A percentile compares a stretch with the other conserved stretches of the same genome.
Evolutionary conservation across 2,113 vertebrate genomes (phyloP).

Genomic region (Solea senegalensis): DNA sequence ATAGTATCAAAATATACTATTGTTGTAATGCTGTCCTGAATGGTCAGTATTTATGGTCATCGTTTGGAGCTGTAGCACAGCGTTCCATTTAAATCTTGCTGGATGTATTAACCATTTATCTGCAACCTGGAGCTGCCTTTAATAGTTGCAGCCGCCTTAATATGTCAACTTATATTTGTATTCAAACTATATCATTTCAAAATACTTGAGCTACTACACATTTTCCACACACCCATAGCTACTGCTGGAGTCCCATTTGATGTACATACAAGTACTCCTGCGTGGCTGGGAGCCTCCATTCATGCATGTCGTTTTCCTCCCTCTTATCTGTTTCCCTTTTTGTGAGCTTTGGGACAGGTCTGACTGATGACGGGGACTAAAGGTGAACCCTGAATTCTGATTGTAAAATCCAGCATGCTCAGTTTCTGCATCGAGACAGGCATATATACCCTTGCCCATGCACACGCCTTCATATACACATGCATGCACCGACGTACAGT

Average conservation of each 20-base stretch:
- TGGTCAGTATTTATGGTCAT: neutral
- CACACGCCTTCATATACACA: neutral
- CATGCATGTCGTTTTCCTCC: neutral
- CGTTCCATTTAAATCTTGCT: neutral
- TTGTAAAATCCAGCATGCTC: conserved; percentile 44
- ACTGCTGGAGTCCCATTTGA: neutral
- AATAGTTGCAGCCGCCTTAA: neutral
- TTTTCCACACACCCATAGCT: neutral
- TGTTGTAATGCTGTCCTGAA: neutral
- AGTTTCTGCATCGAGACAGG: neutral
- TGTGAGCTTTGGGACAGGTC: conserved; percentile 46
- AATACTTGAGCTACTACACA: neutral
- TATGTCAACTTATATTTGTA: neutral
- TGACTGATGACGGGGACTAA: conserved; percentile 68
- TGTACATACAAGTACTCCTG: too few species aligned
- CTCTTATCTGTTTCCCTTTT: conserved; percentile 7
- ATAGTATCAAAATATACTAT: too few species aligned
- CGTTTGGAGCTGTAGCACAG: neutral
- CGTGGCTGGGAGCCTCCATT: neutral
- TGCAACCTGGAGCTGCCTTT: too few species aligned
- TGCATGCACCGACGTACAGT: neutral
- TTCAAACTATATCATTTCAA: neutral
- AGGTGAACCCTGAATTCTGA: conserved; percentile 60
- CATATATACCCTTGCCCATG: neutral
- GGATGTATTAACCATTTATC: neutral